Evolutionary conservation across 2,113 vertebrate species (phyloP).

Genomic region (Tinamus guttatus): DNA sequence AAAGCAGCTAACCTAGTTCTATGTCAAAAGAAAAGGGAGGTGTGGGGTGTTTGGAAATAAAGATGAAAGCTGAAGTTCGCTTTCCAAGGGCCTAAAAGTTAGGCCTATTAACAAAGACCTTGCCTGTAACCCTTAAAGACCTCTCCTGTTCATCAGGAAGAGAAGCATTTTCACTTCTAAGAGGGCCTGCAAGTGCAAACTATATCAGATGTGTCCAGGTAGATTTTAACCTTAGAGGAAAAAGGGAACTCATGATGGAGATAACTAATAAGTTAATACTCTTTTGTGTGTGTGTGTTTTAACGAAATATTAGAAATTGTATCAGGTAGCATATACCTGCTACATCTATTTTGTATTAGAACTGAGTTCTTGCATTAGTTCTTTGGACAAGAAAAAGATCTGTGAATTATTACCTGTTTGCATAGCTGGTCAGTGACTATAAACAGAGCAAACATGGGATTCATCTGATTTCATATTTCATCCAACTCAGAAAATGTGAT

Average conservation of each 20-base stretch:
- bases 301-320: neutral
- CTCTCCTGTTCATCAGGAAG: neutral
- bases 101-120: neutral
- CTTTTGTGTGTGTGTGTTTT: neutral
- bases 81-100: neutral
- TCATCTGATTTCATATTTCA: neutral
- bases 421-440: neutral
- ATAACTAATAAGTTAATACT: neutral
- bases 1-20: neutral
- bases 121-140: neutral
- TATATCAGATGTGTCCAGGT: neutral
- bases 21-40: neutral
- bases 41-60: too few species aligned
- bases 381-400: neutral
- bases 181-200: neutral
- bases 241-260: neutral
- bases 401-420: neutral
- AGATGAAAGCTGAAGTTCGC: neutral
- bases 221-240: neutral
- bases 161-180: constrained; percentile 24
- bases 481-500: neutral
- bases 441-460: neutral
- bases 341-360: neutral
- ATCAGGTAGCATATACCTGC: neutral
- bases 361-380: neutral